Base-by-base conservation (phyloP, 2,113 vertebrate genomes). In the Mus spicilegus region DNA sequence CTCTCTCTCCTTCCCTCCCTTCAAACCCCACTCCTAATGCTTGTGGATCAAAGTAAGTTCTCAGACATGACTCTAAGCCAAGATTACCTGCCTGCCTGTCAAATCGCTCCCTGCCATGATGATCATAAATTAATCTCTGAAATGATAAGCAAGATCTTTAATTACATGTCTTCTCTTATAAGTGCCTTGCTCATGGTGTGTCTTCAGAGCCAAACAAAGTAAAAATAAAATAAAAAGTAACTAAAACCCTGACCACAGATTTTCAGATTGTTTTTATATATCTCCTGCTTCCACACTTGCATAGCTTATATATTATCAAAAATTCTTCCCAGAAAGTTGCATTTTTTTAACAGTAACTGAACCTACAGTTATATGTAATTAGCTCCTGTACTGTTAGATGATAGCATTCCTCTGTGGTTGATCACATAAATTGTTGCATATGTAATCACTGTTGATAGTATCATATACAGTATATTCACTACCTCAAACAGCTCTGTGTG, bases 211-310 rank as follows among this genome's bases (percentile, higher is more conserved):
- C 3, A 22, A 81, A 22, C 20, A 39, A 20, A 22, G 28, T 63
- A 65, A 65, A 65, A 65, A 28, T 33, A 69, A 39, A 73, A 70
- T 36, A 22, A 82, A 58, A 30, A 54, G 30, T 54, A 80, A n/a
- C 36, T 77, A 49, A 17, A 30, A 49, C 13, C n/a, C 20, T 82
- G 36, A 14, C 11, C 0, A 26, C 8, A 19, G 85, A 24, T 30
- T 22, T 92, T 22, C 4, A 42, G 46, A 82, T 46, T 81, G 36
- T 0, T 24, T 65, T 10, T 3, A 42, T 33, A 6, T 39, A 6
- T 42, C 6, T 9, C 11, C 9, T 17, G 10, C 0, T 42, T 20
- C 16, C 6, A 22, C 17, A 36, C 10, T 33, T 42, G n/a, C 7
- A 24, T 24, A 24, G 11, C 54, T 12, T 39, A 19, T 63, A 10